Evolutionary conservation across 2,888 invertebrate genomes (phyloP).

Genomic region (Malthinus seriepunctatus): DNA sequence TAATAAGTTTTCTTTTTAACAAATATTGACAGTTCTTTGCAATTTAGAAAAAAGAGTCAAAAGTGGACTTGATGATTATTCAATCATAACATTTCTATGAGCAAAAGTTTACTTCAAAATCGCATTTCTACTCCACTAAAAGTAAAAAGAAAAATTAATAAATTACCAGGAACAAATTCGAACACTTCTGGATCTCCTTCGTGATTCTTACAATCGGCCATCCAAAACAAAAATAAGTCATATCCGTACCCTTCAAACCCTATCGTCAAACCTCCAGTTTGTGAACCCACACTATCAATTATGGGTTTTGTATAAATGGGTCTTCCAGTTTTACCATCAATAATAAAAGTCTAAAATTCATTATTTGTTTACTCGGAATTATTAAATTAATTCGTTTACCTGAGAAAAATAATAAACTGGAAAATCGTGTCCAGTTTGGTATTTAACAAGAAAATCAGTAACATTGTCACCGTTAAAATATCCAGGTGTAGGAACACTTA

Average conservation of each 20-base stretch:
- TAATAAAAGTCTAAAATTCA: constrained; percentile 56
- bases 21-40: too few species aligned
- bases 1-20: too few species aligned
- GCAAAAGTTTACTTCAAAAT: too few species aligned
- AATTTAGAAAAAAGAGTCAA: too few species aligned
- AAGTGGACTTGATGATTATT: too few species aligned
- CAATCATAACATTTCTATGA: too few species aligned
- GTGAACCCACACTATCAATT: constrained; percentile 63
- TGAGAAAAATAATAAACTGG: constrained; percentile 76
- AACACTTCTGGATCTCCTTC: constrained; percentile 58
- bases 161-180: constrained; percentile 54
- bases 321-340: constrained; percentile 66
- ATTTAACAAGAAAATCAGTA: constrained; percentile 79
- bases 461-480: constrained; percentile 76
- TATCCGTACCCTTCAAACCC: constrained; percentile 67
- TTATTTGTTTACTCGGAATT: constrained; percentile 3
- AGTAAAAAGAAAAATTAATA: background rate
- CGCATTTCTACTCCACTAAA: too few species aligned
- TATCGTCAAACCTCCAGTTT: constrained; percentile 62
- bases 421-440: constrained; percentile 67
- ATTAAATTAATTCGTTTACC: constrained; percentile 47
- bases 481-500: constrained; percentile 77
- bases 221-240: constrained; percentile 80
- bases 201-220: constrained; percentile 63
- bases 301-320: constrained; percentile 62